These are phyloP conservation scores for Gopherus evgoodei DNA, from an alignment of 2,113 vertebrate genomes.

Conservation along the genomic window DNA sequence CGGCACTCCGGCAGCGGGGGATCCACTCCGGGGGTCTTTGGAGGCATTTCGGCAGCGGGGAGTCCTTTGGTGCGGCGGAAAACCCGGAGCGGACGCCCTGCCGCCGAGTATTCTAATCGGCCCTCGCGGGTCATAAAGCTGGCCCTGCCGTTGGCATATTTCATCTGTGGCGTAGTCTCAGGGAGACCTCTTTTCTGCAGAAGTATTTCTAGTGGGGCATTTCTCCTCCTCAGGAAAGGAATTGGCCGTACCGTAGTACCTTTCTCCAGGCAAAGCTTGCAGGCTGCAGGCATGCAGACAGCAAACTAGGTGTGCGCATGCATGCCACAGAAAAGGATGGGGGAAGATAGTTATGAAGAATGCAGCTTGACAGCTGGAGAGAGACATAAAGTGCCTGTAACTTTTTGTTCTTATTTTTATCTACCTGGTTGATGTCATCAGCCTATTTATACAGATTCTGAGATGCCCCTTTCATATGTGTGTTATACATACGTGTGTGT, in stretches of 20 bases:
- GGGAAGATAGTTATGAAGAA: neutral
- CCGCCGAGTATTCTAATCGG: too few relatives aligned
- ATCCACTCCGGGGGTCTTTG: too few relatives aligned
- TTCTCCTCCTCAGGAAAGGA: neutral
- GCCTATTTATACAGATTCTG: slow-evolving; percentile 63
- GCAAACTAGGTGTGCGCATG: neutral
- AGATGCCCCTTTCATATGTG: slow-evolving; percentile 33
- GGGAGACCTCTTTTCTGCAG: neutral
- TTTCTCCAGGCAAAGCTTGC: neutral
- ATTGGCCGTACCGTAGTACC: neutral
- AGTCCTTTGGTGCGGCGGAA: too few relatives aligned
- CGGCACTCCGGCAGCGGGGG: too few relatives aligned
- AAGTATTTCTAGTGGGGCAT: neutral
- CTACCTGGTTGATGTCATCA: slow-evolving; percentile 51
- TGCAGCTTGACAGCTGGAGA: neutral
- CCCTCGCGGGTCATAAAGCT: too few relatives aligned
- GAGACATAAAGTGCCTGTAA: neutral
- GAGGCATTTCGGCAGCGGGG: too few relatives aligned
- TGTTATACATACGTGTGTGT: slow-evolving; percentile 34
- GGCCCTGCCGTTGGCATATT: neutral
- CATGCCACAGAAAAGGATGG: neutral
- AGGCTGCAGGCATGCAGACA: neutral
- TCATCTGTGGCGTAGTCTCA: neutral
- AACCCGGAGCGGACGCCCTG: too few relatives aligned
- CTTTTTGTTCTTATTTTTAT: slow-evolving; percentile 66